Base-by-base conservation (phyloP, 2,888 invertebrate species). In the Euzetes globulus region DNA sequence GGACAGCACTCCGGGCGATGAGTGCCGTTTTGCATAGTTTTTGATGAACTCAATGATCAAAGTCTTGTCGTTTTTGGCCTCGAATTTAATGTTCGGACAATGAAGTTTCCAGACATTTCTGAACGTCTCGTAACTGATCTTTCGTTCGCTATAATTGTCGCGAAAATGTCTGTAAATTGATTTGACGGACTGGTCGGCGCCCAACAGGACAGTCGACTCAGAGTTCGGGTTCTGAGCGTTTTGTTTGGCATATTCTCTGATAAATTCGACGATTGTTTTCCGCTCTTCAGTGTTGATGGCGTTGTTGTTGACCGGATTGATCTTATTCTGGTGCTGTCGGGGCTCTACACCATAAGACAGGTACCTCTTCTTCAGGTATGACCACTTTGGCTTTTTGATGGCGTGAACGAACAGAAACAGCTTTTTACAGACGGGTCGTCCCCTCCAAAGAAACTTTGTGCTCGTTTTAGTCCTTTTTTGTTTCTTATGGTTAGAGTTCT, bases 221-320 rank as follows among this genome's bases (percentile, higher is more conserved):
- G 13, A 19, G 37, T 63, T 33, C 6, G 63, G 63, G 13, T 63
- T 63, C n/a, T n/a, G 63, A 2, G 63, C 33, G 33, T 63, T 63
- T 33, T 63, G 63, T 63, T 63, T 63, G 17, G 33, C 17, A n/a
- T 63, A 63, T 11, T 33, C 37, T 13, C 17, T n/a, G 2, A 63
- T 63, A 11, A 33, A 63, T 13, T 63, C 33, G 1, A 33, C 63
- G 11, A 63, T 63, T 63, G 63, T 33, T 63, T 63, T 63, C 6
- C 63, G 63, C 27, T 63, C 63, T 17, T 63, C 63, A n/a, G 33
- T 63, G 33, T 63, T 63, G 37, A 63, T 63, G 63, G 63, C 63
- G 17, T 33, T 29, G 15, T 63, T 63, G 37, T 63, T 63, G 17
- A 63, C 63, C 9, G 63, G 63, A n/a, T 63, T 63, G 17, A 63